Evolutionary conservation across 2,888 invertebrate species (phyloP).

Genomic region (Lepidonotus clava): DNA sequence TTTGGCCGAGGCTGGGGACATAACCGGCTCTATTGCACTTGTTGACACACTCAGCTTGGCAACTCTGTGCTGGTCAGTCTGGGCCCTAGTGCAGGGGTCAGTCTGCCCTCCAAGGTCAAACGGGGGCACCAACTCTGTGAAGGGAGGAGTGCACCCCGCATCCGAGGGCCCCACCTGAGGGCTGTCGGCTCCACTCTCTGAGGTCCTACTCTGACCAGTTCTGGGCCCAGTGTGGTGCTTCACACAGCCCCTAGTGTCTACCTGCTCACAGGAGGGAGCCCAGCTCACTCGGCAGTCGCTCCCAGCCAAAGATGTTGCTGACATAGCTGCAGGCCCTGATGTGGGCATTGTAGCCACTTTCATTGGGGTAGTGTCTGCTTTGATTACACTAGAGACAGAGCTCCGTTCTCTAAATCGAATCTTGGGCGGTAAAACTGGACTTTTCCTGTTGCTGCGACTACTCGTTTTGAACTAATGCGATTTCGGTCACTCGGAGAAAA

Average conservation of each 20-base stretch:
- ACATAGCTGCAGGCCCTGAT: not conserved
- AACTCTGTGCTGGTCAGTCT: not conserved
- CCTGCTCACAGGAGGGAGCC: not conserved
- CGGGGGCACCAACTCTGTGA: not conserved
- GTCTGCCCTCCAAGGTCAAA: not conserved
- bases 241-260: too few species aligned
- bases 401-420: not conserved
- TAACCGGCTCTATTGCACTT: not conserved
- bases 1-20: slow-evolving; percentile 2
- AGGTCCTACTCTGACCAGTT: not conserved
- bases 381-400: not conserved
- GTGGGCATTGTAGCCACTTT: not conserved
- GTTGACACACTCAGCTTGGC: slow-evolving; percentile 16
- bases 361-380: not conserved
- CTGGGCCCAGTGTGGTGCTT: not conserved
- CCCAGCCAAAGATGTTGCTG: not conserved
- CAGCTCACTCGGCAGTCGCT: not conserved
- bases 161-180: not conserved
- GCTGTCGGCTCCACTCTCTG: too few species aligned
- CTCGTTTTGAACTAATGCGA: not conserved
- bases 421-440: slow-evolving; percentile 34
- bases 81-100: not conserved
- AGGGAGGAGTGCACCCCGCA: not conserved
- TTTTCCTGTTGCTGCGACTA: not conserved
- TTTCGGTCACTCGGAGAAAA: not conserved